Evolutionary conservation across 2,113 vertebrate genomes (phyloP), one percentile per base, ranked within the genome.

Genomic region (Pomatorhinus ruficollis): DNA sequence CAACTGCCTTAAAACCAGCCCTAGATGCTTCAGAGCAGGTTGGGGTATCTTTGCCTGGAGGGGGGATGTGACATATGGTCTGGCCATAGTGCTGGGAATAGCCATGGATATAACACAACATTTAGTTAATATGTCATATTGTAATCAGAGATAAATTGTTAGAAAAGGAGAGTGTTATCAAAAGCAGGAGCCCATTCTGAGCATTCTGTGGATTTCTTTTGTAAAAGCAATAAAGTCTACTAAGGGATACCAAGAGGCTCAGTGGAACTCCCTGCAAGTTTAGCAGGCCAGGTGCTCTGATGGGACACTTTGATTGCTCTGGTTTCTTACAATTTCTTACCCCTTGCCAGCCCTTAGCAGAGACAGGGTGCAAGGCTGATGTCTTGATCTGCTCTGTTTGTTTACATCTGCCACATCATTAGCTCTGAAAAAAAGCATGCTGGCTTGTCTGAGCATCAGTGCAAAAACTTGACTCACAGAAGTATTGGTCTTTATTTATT

Each of bases 41-140:
- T 56, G 45, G 57, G 4, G 24, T 56, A 9, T n/a, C 57, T 64
- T 30, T 78, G 40, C 37, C 44, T 5, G 49, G 20, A 60, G 39
- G 0, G 0, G 6, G 13, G 20, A 16, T 39, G 27, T 50, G 47
- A 22, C 22, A 25, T 5, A 4, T 35, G 11, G 47, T 9, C n/a
- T 5, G 5, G 44, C 35, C 17, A 5, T 5, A 9, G 66, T 6
- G 18, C 5, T 1, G 40, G 64, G 37, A 83, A 53, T 5, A 25
- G 49, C 49, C 53, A 4, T 17, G 15, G 52, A 3, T 68, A 61
- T 11, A 83, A 24, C n/a, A 44, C 17, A n/a, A 15, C 22, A 3
- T 22, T 47, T 28, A 39, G 9, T 15, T 56, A 11, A 25, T 2
- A 5, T 23, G 39, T 42, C 56, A 5, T 8, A 16, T 9, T 66